Base-by-base conservation (phyloP, 1,140 invertebrate species). In the Archegozetes longisetosus region DNA sequence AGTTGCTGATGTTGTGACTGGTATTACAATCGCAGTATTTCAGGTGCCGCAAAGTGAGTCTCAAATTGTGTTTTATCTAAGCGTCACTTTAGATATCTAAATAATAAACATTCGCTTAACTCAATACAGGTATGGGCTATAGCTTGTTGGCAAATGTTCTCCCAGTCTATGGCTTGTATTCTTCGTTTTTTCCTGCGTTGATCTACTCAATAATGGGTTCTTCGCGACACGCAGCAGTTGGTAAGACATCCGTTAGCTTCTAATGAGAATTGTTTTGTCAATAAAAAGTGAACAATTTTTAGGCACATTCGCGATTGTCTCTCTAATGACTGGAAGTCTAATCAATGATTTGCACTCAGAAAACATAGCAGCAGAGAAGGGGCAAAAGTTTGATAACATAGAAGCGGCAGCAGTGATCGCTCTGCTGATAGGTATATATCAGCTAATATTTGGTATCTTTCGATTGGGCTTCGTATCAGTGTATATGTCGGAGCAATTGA, bases 1-100 rank as follows among this genome's bases (percentile, higher is more conserved):
- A 2, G 49, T 69, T 0, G 59, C 64, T 17, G 70, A 72, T 60
- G 3, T 70, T 1, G 64, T 72, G 26, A 66, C 73, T 17, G 89
- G 89, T 3, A 74, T 86, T 49, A 92, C 88, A 2, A 84, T 89
- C 9, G 87, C 85, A 20, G 81, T 92, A 58, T 87, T 94, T 84
- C 87, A 92, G 67, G 88, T 93, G 70, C 88, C 88, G 0, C 89
- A 92, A 77, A 86, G 61, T 62, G 47, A 62, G 55, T n/a, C n/a
- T n/a, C n/a, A n/a, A n/a, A n/a, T n/a, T 55, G 17, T 56, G 14
- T 58, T n/a, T 58, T 58, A 9, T 40, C 20, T 49, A 13, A 13
- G 20, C 1, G 23, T 22, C 32, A 23, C 13, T 6, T 28, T 3
- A 54, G 13, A 23, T 6, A 24, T 17, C 28, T 28, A 26, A 13